phyloP scores from a whole-genome alignment of 2,888 invertebrate species.

The Rotaria macrura region DNA sequence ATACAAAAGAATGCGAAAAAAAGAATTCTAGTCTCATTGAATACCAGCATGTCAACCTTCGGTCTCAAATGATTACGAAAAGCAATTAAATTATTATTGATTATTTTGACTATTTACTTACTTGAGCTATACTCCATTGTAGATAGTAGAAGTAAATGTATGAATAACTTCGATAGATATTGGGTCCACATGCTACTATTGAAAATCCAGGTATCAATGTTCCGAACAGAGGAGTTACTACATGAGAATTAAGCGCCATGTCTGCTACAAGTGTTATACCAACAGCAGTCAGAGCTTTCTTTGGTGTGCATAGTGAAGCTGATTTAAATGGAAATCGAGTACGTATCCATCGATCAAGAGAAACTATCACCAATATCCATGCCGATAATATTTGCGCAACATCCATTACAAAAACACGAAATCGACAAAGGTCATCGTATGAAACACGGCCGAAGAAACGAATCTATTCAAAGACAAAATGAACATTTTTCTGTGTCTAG shows the following conservation, averaged over 20 bases:
- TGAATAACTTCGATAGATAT: rapidly evolving
- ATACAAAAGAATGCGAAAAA: no score
- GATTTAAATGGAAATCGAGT: not conserved
- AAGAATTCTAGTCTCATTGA: no score
- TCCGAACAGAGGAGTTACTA: not conserved
- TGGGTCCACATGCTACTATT: not conserved
- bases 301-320: not conserved
- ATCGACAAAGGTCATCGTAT: not conserved
- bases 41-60: no score
- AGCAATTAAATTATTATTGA: not conserved
- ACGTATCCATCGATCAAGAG: not conserved
- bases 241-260: not conserved
- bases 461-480: not conserved
- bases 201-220: not conserved
- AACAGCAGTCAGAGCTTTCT: not conserved
- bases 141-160: not conserved
- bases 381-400: not conserved
- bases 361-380: not conserved
- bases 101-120: not conserved
- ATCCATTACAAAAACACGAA: not conserved
- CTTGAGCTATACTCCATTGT: not conserved
- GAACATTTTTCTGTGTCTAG: not conserved
- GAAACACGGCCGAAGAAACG: not conserved
- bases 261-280: not conserved
- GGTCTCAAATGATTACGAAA: not conserved